A percentile compares a stretch with the other conserved stretches of the same genome.
Evolutionary conservation across 53 echinoderm and acorn worm genomes (phyloP).

Genomic region (Holothuria scabra): DNA sequence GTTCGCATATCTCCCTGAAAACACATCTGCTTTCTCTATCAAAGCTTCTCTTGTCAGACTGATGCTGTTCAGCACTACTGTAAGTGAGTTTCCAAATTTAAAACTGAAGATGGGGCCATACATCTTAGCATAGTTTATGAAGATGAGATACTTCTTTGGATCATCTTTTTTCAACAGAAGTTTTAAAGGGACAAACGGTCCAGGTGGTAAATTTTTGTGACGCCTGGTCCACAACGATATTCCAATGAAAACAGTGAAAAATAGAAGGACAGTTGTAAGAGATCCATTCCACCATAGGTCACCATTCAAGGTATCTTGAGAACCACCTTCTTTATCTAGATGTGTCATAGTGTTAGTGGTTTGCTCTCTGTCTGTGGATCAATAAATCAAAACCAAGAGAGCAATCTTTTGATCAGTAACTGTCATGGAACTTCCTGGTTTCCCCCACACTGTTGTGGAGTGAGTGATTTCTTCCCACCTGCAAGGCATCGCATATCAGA

Average conservation of each 20-base stretch:
- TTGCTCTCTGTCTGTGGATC: too few species aligned
- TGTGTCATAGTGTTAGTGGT: too few species aligned
- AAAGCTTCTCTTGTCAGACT: slow-evolving; percentile 29
- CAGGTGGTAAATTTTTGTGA: not conserved
- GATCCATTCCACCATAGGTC: too few species aligned
- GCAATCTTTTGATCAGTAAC: too few species aligned
- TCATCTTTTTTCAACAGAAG: not conserved
- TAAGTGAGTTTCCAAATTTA: slow-evolving; percentile 16
- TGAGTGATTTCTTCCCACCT: too few species aligned
- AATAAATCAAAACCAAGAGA: too few species aligned
- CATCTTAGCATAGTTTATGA: not conserved
- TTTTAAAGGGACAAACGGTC: not conserved
- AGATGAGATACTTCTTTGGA: not conserved
- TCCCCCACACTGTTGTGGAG: too few species aligned
- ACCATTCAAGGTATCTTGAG: too few species aligned
- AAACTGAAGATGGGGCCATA: slow-evolving; percentile 61
- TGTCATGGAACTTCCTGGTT: too few species aligned
- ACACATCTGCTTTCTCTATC: slow-evolving; percentile 36
- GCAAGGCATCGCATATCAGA: too few species aligned
- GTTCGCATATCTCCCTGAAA: slow-evolving; percentile 40
- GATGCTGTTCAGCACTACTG: slow-evolving; percentile 49
- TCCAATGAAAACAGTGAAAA: not conserved
- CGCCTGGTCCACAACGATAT: not conserved
- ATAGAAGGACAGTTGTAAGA: not conserved
- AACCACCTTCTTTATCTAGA: too few species aligned